phyloP scores from a whole-genome alignment of 2,113 vertebrate species.

The Paralichthys olivaceus region DNA sequence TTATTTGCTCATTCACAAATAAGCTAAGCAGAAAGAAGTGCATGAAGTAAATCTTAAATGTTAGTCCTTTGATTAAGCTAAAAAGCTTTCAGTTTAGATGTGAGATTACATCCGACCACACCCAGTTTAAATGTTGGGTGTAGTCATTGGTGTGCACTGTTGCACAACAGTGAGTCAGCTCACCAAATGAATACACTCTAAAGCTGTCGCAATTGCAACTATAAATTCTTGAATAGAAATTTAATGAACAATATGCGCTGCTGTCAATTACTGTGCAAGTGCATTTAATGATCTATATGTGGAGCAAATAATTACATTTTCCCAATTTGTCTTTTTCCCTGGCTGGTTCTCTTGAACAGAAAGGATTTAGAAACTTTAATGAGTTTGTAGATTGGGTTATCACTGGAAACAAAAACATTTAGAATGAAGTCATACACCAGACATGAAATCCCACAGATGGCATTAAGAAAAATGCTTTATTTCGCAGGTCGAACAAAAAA shows the following conservation, averaged over 20 bases:
- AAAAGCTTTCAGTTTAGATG: neutral
- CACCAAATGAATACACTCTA: neutral
- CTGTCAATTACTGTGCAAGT: neutral
- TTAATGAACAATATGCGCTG: neutral
- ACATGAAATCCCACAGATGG: constrained; percentile 51
- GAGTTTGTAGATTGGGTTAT: neutral
- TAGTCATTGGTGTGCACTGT: neutral
- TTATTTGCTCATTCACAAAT: neutral
- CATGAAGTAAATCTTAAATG: neutral
- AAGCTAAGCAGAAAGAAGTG: neutral
- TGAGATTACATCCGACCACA: neutral
- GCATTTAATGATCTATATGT: neutral
- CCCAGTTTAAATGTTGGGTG: neutral
- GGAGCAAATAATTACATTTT: too few species aligned
- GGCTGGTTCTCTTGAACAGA: too few species aligned
- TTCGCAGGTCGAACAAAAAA: constrained; percentile 71
- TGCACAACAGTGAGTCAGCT: neutral
- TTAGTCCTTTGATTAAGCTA: too few species aligned
- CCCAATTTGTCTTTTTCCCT: too few species aligned
- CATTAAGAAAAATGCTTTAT: constrained; percentile 82
- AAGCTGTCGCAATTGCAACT: neutral
- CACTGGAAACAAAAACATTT: neutral
- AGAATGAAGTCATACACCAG: constrained; percentile 20
- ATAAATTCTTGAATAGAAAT: too few species aligned
- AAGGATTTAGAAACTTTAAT: neutral